These are phyloP conservation scores for Phrynocephalus forsythii DNA, from an alignment of 2,797 vertebrate species.

Conservation along the genomic window DNA sequence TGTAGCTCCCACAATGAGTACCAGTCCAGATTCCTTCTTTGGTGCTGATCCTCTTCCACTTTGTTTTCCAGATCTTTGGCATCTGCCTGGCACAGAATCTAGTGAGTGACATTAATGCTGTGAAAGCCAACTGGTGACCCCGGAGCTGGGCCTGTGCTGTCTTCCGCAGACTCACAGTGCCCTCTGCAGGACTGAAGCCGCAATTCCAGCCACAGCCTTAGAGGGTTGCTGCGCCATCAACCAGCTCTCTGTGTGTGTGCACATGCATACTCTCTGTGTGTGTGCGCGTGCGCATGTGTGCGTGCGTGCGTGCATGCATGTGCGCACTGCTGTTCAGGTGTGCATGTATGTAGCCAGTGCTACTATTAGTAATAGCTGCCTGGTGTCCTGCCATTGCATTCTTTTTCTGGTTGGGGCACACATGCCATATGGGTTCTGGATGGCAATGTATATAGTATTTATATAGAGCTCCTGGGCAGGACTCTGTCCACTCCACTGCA, in stretches of 20 bases:
- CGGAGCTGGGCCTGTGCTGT: neutral
- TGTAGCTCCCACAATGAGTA: too few relatives aligned
- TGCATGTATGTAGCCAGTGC: neutral
- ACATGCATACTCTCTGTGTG: too few relatives aligned
- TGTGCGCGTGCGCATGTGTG: neutral
- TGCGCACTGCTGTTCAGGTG: too few relatives aligned
- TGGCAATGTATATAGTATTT: slow-evolving; percentile 41
- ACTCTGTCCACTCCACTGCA: neutral
- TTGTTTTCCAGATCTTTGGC: slow-evolving; percentile 86
- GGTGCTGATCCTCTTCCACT: neutral
- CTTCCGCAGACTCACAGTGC: neutral
- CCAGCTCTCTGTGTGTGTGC: neutral
- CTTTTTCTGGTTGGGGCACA: neutral
- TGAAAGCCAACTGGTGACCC: slow-evolving; percentile 93
- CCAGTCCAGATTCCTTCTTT: neutral
- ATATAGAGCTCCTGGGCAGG: slow-evolving; percentile 6
- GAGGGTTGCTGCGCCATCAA: neutral
- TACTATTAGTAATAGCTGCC: slow-evolving; percentile 1
- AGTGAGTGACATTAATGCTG: slow-evolving; percentile 89
- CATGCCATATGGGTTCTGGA: neutral
- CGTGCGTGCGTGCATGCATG: neutral
- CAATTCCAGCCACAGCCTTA: neutral
- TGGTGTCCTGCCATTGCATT: slow-evolving; percentile 4
- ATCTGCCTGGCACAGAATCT: slow-evolving; percentile 94
- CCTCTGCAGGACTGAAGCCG: slow-evolving; percentile 34